These are phyloP conservation scores for Coranthus polyacanthus DNA, from an alignment of 2,797 vertebrate species.

Conservation along the genomic window DNA sequence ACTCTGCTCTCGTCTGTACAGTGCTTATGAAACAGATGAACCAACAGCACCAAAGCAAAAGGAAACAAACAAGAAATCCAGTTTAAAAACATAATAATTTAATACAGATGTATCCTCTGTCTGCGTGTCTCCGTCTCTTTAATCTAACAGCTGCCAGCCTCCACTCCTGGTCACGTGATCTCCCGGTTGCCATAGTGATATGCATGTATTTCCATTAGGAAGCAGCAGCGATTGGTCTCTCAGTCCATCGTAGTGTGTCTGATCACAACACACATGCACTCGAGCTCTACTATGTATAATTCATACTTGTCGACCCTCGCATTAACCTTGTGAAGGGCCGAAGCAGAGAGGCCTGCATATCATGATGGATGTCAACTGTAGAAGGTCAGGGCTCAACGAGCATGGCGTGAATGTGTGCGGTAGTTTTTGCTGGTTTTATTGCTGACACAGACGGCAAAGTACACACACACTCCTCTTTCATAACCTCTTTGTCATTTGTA, in stretches of 20 bases:
- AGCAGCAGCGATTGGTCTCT: slow-evolving; percentile 17
- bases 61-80: slow-evolving; percentile 11
- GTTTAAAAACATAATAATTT: slow-evolving; percentile 3
- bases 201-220: slow-evolving; percentile 71
- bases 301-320: slow-evolving; percentile 78
- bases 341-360: slow-evolving; percentile 79
- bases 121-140: slow-evolving; percentile 6
- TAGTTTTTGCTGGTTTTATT: slow-evolving; percentile 11
- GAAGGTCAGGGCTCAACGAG: slow-evolving; percentile 84
- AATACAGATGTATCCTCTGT: slow-evolving; percentile 1
- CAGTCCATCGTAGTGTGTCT: background rate
- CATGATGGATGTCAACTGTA: slow-evolving; percentile 84
- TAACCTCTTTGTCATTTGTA: background rate
- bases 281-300: slow-evolving; percentile 77
- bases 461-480: background rate
- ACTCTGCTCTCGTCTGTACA: slow-evolving; percentile 1
- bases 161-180: slow-evolving; percentile 39
- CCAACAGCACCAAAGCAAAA: background rate
- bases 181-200: slow-evolving; percentile 56
- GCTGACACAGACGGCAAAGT: slow-evolving; percentile 13
- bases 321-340: slow-evolving; percentile 80
- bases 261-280: slow-evolving; percentile 1
- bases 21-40: background rate
- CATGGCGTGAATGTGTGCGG: background rate
- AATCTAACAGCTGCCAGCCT: slow-evolving; percentile 21